Evolutionary conservation across 2,888 invertebrate genomes (phyloP), one percentile per base, ranked within the genome.

Genomic region (Suillia variegata): DNA sequence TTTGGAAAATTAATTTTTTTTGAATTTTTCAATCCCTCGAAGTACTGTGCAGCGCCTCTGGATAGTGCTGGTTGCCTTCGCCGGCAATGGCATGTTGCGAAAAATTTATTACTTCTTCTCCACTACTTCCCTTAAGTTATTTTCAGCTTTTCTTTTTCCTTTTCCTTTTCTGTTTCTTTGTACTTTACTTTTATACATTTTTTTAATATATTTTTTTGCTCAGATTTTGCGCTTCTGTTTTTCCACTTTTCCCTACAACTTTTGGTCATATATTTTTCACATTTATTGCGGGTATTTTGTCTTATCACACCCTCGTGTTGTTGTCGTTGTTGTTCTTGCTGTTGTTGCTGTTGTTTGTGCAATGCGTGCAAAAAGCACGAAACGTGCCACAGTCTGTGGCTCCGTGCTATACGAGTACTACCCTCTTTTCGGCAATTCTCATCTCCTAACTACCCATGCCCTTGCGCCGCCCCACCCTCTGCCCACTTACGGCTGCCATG

Each of bases 241-340:
- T n/a, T 24, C 59, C 62, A 63, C 64, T 67, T 67, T 70, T 60
- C 70, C 71, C 66, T 70, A 69, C 66, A 66, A 66, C 69, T 72
- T 71, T 65, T 69, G 74, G 68, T 68, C 71, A 72, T 77, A 78
- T 76, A 78, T 78, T 76, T 76, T 77, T 76, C 71, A 77, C 76
- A 73, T 76, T 78, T 77, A 77, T 74, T 70, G 70, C 65, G 67
- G 70, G 70, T 76, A 78, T 78, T 77, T 78, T 78, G 74, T 77
- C 77, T 77, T 76, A 76, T 76, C 75, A 75, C 75, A 76, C 76
- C 77, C 76, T 69, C 64, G 70, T 72, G 71, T 65, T 68, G 70
- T n/a, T n/a, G n/a, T n/a, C n/a, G n/a, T n/a, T n/a, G n/a, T n/a
- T n/a, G n/a, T n/a, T n/a, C n/a, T n/a, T n/a, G n/a, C n/a, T n/a